Evolutionary conservation across 2,888 invertebrate species (phyloP).

Genomic region (Melikaiella ostensackeni): DNA sequence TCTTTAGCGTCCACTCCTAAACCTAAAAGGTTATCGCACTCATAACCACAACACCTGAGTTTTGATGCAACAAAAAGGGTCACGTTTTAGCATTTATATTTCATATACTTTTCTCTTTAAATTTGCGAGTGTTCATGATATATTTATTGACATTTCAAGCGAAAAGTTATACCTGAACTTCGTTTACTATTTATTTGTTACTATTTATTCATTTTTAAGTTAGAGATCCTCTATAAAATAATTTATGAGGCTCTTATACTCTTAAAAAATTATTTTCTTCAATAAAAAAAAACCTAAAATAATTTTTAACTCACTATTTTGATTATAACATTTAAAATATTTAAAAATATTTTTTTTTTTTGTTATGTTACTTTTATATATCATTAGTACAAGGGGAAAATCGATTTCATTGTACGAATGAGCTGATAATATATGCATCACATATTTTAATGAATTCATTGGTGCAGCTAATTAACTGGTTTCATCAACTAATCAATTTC

Average conservation of each 20-base stretch:
- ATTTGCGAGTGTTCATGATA: background rate
- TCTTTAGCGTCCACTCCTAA: background rate
- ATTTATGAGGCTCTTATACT: too few species aligned
- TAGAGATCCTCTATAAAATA: too few species aligned
- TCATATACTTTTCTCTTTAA: background rate
- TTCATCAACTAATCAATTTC: constrained; percentile 6
- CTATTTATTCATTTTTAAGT: too few species aligned
- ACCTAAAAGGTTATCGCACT: background rate
- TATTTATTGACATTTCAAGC: background rate
- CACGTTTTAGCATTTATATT: background rate
- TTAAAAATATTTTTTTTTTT: too few species aligned
- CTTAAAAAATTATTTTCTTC: too few species aligned
- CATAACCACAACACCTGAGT: background rate
- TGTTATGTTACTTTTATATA: too few species aligned
- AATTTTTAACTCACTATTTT: too few species aligned
- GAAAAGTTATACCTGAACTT: background rate
- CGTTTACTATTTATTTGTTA: too few species aligned
- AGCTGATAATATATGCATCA: background rate
- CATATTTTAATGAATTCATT: background rate
- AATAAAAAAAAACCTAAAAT: too few species aligned
- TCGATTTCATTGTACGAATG: background rate
- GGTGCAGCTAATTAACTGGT: background rate
- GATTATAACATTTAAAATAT: too few species aligned
- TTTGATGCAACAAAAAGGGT: background rate
- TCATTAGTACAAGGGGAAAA: background rate